These are phyloP conservation scores for Paramisgurnus dabryanus DNA, from an alignment of 2,113 vertebrate genomes.

Conservation along the genomic window DNA sequence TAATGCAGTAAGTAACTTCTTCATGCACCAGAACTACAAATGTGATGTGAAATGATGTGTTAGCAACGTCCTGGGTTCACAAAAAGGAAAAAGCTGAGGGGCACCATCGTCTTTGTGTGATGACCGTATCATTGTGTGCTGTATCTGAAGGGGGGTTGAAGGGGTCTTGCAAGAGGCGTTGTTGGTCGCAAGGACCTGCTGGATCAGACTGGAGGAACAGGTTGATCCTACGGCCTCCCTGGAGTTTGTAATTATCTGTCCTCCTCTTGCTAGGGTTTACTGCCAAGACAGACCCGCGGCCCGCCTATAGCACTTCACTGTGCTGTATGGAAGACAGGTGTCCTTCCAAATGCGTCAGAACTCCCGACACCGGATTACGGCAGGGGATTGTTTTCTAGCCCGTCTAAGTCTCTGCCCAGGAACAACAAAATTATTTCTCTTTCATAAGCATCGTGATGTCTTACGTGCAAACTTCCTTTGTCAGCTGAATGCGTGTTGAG, in stretches of 20 bases:
- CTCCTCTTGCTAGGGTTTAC: conserved; percentile 40
- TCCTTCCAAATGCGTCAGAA: conserved; percentile 52
- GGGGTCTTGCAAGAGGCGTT: conserved; percentile 38
- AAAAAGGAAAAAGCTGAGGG: not conserved
- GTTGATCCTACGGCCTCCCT: conserved; percentile 57
- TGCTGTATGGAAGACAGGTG: conserved; percentile 52
- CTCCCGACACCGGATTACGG: conserved; percentile 1
- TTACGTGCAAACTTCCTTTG: conserved; percentile 24
- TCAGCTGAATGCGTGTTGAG: conserved; percentile 38
- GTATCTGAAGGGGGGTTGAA: not conserved
- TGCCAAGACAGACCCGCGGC: conserved; percentile 54
- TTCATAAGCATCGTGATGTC: conserved; percentile 27
- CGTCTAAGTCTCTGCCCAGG: conserved; percentile 11
- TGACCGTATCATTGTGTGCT: conserved; percentile 14
- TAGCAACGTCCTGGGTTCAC: not conserved
- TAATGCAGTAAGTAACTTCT: conserved; percentile 37
- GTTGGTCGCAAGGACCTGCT: conserved; percentile 47
- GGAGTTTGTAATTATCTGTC: conserved; percentile 65
- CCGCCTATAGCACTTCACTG: conserved; percentile 19
- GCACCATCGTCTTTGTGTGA: conserved; percentile 29
- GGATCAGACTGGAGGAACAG: conserved; percentile 58
- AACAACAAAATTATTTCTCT: conserved; percentile 11
- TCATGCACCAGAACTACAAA: not conserved
- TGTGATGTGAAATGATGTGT: conserved; percentile 14
- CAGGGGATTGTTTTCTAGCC: not conserved